Evolutionary conservation across 2,888 invertebrate genomes (phyloP).

Genomic region (Polyommatus iphigenia): DNA sequence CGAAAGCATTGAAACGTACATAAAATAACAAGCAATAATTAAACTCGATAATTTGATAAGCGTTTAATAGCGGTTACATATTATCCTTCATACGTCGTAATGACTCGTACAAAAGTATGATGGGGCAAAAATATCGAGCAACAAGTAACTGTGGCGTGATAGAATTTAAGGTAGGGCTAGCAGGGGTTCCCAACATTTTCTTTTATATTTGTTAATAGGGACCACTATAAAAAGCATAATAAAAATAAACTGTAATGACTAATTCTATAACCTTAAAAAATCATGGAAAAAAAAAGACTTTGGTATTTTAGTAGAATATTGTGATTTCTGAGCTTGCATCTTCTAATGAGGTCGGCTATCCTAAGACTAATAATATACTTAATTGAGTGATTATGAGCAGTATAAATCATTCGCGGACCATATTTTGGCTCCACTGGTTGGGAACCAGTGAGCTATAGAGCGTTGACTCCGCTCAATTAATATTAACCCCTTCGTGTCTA

Average conservation of each 20-base stretch:
- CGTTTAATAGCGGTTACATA: not conserved
- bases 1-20: not conserved
- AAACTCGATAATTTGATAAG: not conserved
- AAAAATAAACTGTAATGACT: not conserved
- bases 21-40: not conserved
- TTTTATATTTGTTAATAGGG: not conserved
- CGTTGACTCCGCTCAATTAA: constrained; percentile 29
- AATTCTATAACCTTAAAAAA: not conserved
- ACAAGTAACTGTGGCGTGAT: constrained; percentile 24
- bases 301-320: not conserved
- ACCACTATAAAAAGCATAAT: no score
- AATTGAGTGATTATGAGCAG: no score
- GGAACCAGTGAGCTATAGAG: not conserved
- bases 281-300: no score
- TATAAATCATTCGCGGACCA: not conserved
- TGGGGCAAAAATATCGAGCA: constrained; percentile 9
- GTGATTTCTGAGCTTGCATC: not conserved
- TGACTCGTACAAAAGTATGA: constrained; percentile 14
- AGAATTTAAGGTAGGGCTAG: not conserved
- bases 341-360: not conserved
- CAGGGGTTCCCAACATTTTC: not conserved
- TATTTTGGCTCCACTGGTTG: not conserved
- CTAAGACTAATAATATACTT: not conserved
- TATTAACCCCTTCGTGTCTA: constrained; percentile 27
- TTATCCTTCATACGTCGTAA: not conserved